Conservation (phyloP, 2,113 vertebrate species). For the Oostethus manadensis region DNA sequence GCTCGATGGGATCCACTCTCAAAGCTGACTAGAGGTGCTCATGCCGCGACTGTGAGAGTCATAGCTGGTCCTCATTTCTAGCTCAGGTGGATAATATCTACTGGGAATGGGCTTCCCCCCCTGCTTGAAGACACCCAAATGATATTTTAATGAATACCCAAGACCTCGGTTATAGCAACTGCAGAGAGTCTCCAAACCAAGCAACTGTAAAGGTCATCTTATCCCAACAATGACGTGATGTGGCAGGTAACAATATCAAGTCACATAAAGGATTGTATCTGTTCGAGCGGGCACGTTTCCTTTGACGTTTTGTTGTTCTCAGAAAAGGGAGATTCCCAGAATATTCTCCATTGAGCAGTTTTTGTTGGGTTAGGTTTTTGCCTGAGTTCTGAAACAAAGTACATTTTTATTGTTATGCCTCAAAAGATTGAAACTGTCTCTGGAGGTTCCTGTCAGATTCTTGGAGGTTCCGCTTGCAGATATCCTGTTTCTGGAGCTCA, state of each 20-base stretch:
- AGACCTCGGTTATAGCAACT: not conserved
- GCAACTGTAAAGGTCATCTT: not conserved
- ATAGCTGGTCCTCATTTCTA: conserved; percentile 25
- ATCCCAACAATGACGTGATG: not conserved
- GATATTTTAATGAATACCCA: not conserved
- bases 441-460: not conserved
- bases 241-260: no score
- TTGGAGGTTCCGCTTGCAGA: not conserved
- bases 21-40: conserved; percentile 19
- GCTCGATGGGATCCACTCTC: conserved; percentile 20
- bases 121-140: not conserved
- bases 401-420: not conserved
- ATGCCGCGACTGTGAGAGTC: conserved; percentile 31
- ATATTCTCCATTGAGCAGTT: no score
- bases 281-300: no score
- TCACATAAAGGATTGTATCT: no score
- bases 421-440: not conserved
- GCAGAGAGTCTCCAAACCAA: not conserved
- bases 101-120: not conserved
- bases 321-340: no score
- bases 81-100: conserved; percentile 30
- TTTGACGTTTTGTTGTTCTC: no score
- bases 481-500: not conserved
- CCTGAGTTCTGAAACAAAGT: not conserved
- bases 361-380: not conserved